These are phyloP conservation scores for Tretioscincus oriximinensis DNA, from an alignment of 2,113 vertebrate species.

Conservation along the genomic window DNA sequence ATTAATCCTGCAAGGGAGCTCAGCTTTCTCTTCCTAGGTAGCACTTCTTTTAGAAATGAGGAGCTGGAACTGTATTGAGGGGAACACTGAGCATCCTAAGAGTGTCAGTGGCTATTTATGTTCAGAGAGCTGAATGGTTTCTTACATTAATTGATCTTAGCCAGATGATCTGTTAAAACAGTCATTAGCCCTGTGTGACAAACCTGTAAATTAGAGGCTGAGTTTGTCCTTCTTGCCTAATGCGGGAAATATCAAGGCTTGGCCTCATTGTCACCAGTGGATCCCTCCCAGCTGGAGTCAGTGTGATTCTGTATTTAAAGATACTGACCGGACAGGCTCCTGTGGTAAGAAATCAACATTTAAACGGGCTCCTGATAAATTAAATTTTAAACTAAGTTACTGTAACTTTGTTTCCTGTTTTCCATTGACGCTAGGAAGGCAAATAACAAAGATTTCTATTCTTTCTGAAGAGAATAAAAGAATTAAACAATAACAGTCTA, in stretches of 20 bases:
- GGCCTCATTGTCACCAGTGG: background rate
- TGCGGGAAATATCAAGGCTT: background rate
- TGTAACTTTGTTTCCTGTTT: background rate
- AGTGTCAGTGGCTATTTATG: background rate
- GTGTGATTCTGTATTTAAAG: conserved; percentile 17
- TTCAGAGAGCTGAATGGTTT: conserved; percentile 8
- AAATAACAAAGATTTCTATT: background rate
- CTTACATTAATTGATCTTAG: conserved; percentile 5
- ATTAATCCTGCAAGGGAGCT: background rate
- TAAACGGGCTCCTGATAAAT: background rate
- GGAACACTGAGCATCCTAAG: no score
- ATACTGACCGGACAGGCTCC: no score
- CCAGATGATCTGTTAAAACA: background rate
- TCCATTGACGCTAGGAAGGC: background rate
- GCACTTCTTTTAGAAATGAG: background rate
- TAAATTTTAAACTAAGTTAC: background rate
- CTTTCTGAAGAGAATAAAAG: background rate
- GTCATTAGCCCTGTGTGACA: conserved; percentile 8
- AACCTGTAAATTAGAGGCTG: background rate
- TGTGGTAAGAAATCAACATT: background rate
- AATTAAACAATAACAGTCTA: background rate
- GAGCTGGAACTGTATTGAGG: background rate
- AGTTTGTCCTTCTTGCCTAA: conserved; percentile 2
- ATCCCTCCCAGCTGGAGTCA: background rate
- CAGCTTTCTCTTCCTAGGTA: background rate